A percentile compares a stretch with the other conserved stretches of the same genome.
Evolutionary conservation across 2,888 invertebrate species (phyloP).

Genomic region (Macrosoma leucophasiata): DNA sequence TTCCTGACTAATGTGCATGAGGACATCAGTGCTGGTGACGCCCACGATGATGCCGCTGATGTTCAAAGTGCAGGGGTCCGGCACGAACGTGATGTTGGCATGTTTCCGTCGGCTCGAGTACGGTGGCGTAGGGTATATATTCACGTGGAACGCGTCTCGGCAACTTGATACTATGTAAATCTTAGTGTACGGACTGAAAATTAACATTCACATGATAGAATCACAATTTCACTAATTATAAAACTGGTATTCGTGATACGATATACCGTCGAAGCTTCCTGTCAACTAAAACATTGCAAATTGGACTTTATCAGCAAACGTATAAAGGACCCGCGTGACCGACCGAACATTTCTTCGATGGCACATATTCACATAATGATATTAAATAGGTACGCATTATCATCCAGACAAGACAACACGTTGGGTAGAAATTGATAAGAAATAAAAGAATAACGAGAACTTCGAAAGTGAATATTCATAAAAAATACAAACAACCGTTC

Average conservation of each 20-base stretch:
- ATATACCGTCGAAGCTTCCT: no score
- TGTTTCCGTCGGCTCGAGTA: conserved; percentile 73
- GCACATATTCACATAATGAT: no score
- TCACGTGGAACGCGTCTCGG: conserved; percentile 85
- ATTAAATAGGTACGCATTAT: no score
- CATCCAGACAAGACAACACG: no score
- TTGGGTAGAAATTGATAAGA: no score
- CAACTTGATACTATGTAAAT: conserved; percentile 85
- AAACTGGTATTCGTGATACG: no score
- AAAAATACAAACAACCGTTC: not conserved
- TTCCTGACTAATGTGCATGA: conserved; percentile 87
- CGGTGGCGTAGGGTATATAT: conserved; percentile 90
- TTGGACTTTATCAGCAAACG: no score
- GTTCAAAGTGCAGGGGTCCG: conserved; percentile 88
- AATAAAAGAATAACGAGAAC: not conserved
- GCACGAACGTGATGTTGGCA: conserved; percentile 79
- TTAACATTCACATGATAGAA: no score
- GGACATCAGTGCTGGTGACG: conserved; percentile 86
- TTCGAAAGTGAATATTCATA: not conserved
- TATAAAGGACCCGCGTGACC: no score
- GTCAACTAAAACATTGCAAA: no score
- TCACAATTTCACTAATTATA: no score
- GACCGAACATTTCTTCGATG: no score
- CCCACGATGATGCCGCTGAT: conserved; percentile 86
- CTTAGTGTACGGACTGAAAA: conserved; percentile 78